Evolutionary conservation across 1,140 invertebrate genomes (phyloP), one percentile per base, ranked within the genome.

Genomic region (Chrysoperla carnea): DNA sequence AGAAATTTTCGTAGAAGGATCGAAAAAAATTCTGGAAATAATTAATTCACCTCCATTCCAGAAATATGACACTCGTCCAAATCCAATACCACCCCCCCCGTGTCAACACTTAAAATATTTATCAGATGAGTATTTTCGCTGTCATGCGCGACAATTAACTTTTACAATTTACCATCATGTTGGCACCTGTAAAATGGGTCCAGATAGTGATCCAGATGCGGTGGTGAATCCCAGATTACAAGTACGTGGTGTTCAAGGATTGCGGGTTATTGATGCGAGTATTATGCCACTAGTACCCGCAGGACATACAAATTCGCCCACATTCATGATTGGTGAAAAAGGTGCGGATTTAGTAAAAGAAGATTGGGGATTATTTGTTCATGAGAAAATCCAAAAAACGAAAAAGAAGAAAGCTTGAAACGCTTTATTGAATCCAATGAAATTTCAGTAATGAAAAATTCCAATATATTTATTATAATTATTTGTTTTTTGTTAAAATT

Each of bases 261-360:
- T 89, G 27, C 65, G 85, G 29, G 81, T 88, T 1, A 74, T 72
- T 0, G 84, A 90, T 57, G 74, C 72, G 29, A 83, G 81, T 37
- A 62, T 89, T 0, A 82, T 88, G 61, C 84, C 84, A 0, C 59
- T 59, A 3, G 65, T 82, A 11, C 65, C 76, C 6, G 68, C 67
- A 4, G 81, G 72, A 1, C 84, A 87, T 50, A 72, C 78, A 0
- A 81, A 76, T 45, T 78, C 78, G 0, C 73, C 75, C 0, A 72
- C 79, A 4, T 71, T 74, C 36, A 91, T 93, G 87, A 80, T 93
- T 37, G 89, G 73, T 0, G 88, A 94, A 59, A 87, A 86, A 55
- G 82, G 70, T 0, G 75, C 84, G 0, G 81, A 89, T 56, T 67
- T 90, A 54, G 84, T 92, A 23, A 79, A 76, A 50, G 56, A 66